Evolutionary conservation across 1,140 invertebrate genomes (phyloP), one percentile per base, ranked within the genome.

Genomic region (Dinoponera quadriceps): DNA sequence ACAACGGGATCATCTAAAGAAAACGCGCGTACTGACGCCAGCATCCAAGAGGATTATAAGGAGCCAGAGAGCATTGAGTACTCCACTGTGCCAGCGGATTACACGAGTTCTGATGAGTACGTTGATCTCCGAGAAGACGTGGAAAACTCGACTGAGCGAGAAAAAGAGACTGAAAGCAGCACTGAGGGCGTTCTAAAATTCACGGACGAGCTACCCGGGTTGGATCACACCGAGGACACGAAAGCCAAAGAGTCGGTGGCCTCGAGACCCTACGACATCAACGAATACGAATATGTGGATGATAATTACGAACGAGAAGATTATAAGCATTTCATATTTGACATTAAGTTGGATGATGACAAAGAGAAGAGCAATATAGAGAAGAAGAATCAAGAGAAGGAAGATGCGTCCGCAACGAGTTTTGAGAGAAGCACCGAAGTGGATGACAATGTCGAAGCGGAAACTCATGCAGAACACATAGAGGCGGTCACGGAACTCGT

Each of bases 291-390:
- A 88, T 95, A 95, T 66, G 92, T 95, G 2, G 94, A 95, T 82
- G 95, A 95, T 84, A 95, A 95, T 92, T 95, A 95, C 77, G 95
- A 95, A 87, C 92, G 94, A 0, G 75, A 92, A 20, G 91, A 90
- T 88, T 94, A 94, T 84, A 81, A 85, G 16, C 85, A 89, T 48
- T 66, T 49, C 1, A 80, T 85, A 27, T 60, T n/a, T 18, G 48
- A 62, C 2, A 73, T 72, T 3, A 55, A 71, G 1, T 38, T 57
- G 13, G 68, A 75, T 3, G 69, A 85, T 5, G 62, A 5, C 3
- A 48, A 69, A 1, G 77, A 83, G 20, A 63, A 86, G 48, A 59
- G 38, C 2, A 18, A 66, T 0, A 16, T 1, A 9, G 49, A 82
- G 5, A 22, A 33, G 2, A 65, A 65, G 13, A 22, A 2, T 0